Evolutionary conservation across 2,888 invertebrate genomes (phyloP), one percentile per base, ranked within the genome.

Genomic region (Chalcis sispes): DNA sequence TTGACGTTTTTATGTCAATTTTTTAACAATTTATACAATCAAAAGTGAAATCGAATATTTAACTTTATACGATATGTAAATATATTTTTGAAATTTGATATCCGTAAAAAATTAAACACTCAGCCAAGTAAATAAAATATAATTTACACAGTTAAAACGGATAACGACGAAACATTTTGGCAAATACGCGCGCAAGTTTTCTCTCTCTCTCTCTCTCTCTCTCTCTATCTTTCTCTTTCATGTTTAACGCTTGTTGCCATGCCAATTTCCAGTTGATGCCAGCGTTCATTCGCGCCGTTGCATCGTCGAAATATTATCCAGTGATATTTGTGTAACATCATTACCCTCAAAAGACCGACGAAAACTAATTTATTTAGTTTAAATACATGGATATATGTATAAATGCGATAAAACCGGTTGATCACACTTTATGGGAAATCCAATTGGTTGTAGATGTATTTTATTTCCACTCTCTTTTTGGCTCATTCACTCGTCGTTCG

Each of bases 361-460:
- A 18, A 18, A 66, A 66, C 50, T 58, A 73, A 66, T 66, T 36
- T 32, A 20, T 25, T 50, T 59, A 50, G 50, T 58, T 25, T 20
- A 46, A 59, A 50, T 50, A 50, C 40, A 40, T 20, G 64, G 32
- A 64, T 58, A 61, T 62, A 36, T 36, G 65, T 23, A 13, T 10
- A n/a, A n/a, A n/a, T n/a, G n/a, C n/a, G n/a, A n/a, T n/a, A n/a
- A n/a, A n/a, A n/a, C n/a, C n/a, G n/a, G n/a, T n/a, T n/a, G n/a
- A n/a, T n/a, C n/a, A 27, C 2, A 15, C 13, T 23, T 32, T 23
- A 23, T 36, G 58, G 48, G 20, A 32, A 48, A 69, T 46, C 23
- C 32, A 58, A 69, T 58, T n/a, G 36, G 10, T 36, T 10, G 36
- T 4, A 36, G 36, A 36, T 36, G n/a, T n/a, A n/a, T n/a, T n/a